These are phyloP conservation scores for Neotoma lepida DNA, from an alignment of 2,113 vertebrate genomes.

Conservation along the genomic window DNA sequence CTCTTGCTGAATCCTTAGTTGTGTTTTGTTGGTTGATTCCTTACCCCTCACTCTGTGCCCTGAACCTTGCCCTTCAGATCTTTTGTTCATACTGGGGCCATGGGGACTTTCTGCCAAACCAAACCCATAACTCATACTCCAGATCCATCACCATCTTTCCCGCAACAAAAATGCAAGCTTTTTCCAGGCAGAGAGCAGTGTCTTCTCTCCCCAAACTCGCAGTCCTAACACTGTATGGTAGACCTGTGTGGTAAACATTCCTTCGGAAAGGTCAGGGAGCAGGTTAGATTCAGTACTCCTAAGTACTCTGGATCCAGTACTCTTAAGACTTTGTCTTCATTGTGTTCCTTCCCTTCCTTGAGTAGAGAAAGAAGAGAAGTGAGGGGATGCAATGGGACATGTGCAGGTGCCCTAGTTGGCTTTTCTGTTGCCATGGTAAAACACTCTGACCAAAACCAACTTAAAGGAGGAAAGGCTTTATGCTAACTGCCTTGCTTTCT, in stretches of 20 bases:
- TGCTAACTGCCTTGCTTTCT: not conserved
- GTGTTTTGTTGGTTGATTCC: not conserved
- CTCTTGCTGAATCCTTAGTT: not conserved
- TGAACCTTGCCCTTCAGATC: not conserved
- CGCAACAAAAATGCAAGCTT: not conserved
- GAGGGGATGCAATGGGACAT: not conserved
- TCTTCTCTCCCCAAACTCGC: not conserved
- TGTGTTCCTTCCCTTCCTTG: conserved; percentile 8
- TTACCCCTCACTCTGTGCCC: not conserved
- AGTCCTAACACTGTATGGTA: not conserved
- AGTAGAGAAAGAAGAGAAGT: not conserved
- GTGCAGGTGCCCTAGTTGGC: not conserved
- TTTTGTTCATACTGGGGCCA: not conserved
- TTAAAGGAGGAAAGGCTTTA: too few relatives aligned
- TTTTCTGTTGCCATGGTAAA: not conserved
- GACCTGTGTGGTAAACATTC: not conserved
- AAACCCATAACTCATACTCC: not conserved
- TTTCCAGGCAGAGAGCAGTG: not conserved
- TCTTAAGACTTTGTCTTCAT: not conserved
- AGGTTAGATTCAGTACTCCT: not conserved
- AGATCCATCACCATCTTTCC: not conserved
- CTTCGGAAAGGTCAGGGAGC: not conserved
- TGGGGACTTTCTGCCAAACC: not conserved
- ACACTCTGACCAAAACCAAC: not conserved
- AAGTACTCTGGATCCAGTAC: not conserved